Percentiles rank a stretch among this genome's conserved stretches.
Conservation (phyloP, 2,888 invertebrate genomes). For the Troides oblongomaculatus region DNA sequence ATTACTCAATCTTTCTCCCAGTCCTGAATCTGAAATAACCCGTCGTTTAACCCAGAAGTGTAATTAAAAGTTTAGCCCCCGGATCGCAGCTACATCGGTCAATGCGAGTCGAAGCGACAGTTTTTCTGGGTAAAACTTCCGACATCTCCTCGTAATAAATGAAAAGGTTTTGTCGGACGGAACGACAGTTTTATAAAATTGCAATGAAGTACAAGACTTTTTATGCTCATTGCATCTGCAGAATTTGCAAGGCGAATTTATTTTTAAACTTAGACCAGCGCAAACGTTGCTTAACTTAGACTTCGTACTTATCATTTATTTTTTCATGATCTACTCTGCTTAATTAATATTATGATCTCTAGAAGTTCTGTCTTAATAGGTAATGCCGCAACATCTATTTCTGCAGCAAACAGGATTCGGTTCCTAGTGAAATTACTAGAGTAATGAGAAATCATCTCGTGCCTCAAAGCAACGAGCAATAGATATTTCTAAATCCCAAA, state of each 20-base stretch:
- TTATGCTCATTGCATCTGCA: constrained; percentile 23
- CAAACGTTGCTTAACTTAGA: constrained; percentile 4
- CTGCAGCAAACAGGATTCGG: no score
- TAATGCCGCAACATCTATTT: no score
- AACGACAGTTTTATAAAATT: constrained; percentile 28
- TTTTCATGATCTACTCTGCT: not conserved
- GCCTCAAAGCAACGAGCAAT: no score
- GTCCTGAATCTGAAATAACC: constrained; percentile 20
- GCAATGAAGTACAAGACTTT: constrained; percentile 23
- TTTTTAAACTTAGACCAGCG: constrained; percentile 12
- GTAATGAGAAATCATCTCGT: no score
- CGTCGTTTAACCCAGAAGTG: constrained; percentile 28
- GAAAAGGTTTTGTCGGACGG: constrained; percentile 27
- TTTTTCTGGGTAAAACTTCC: constrained; percentile 27
- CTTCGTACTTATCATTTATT: not conserved
- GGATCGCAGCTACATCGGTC: constrained; percentile 23
- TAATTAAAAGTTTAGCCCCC: constrained; percentile 28
- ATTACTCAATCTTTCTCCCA: constrained; percentile 22
- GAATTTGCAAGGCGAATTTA: constrained; percentile 20
- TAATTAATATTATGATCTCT: not conserved
- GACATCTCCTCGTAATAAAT: constrained; percentile 25
- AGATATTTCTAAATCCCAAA: no score
- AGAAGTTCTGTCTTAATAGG: not conserved
- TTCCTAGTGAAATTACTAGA: no score
- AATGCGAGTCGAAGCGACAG: constrained; percentile 25